Conservation (phyloP, 2,797 vertebrate species). For the Macropus fuliginosus region DNA sequence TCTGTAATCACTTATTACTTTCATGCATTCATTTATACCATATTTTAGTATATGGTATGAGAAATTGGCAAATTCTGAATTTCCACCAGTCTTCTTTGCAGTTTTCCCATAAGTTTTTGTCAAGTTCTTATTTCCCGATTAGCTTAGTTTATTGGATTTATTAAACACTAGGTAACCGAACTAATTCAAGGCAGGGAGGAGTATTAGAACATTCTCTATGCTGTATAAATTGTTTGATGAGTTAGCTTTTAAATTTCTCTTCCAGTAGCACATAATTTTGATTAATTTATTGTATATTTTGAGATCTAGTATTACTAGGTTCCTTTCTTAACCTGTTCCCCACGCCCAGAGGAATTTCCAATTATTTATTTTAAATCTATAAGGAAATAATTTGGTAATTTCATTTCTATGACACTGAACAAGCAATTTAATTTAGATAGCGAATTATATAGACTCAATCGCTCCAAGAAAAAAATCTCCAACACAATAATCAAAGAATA, state of each 20-base stretch:
- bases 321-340: background rate
- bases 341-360: background rate
- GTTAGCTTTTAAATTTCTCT: too few relatives aligned
- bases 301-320: background rate
- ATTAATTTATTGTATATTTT: background rate
- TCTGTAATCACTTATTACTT: background rate
- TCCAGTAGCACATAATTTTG: background rate
- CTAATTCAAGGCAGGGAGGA: too few relatives aligned
- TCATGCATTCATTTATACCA: background rate
- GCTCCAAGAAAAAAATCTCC: background rate
- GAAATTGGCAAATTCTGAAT: too few relatives aligned
- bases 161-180: background rate
- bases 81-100: too few relatives aligned
- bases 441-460: too few relatives aligned
- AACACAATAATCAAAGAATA: background rate
- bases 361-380: background rate
- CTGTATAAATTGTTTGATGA: background rate
- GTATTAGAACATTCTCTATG: background rate
- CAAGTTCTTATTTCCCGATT: background rate
- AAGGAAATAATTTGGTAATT: background rate
- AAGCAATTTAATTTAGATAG: background rate
- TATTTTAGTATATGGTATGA: too few relatives aligned
- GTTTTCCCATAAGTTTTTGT: too few relatives aligned
- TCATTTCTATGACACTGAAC: background rate
- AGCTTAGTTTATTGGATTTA: background rate